Conservation (phyloP, 2,113 vertebrate genomes). For the Chaenocephalus aceratus region DNA sequence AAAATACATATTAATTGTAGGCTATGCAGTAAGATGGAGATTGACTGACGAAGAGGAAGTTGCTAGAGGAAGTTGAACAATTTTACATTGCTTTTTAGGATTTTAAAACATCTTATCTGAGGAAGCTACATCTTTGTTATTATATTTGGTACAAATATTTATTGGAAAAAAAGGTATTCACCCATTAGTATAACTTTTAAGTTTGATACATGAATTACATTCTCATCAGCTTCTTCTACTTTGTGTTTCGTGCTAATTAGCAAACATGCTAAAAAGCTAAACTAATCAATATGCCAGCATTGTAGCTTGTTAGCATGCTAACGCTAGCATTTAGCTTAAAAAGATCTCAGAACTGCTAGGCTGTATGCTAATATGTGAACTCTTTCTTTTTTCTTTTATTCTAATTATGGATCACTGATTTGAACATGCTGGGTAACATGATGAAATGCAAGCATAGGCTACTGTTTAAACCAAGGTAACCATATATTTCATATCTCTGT, state of each 20-base stretch:
- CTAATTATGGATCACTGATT: too few species aligned
- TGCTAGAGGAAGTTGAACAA: neutral
- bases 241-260: neutral
- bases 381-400: too few species aligned
- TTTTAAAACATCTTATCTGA: neutral
- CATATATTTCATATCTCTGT: neutral
- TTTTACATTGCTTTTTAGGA: neutral
- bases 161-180: neutral
- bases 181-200: too few species aligned
- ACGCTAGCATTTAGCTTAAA: too few species aligned
- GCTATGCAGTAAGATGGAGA: neutral
- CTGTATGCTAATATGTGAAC: too few species aligned
- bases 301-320: too few species aligned
- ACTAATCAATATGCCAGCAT: neutral
- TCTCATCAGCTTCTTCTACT: neutral
- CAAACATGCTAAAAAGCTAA: neutral
- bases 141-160: neutral
- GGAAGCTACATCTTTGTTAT: neutral
- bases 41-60: too few species aligned
- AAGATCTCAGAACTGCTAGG: too few species aligned
- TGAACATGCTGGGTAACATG: too few species aligned
- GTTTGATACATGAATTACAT: neutral
- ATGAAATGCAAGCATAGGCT: too few species aligned
- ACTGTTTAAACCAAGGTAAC: neutral
- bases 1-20: neutral